Evolutionary conservation across 2,113 vertebrate species (phyloP).

Genomic region (Talpa occidentalis): DNA sequence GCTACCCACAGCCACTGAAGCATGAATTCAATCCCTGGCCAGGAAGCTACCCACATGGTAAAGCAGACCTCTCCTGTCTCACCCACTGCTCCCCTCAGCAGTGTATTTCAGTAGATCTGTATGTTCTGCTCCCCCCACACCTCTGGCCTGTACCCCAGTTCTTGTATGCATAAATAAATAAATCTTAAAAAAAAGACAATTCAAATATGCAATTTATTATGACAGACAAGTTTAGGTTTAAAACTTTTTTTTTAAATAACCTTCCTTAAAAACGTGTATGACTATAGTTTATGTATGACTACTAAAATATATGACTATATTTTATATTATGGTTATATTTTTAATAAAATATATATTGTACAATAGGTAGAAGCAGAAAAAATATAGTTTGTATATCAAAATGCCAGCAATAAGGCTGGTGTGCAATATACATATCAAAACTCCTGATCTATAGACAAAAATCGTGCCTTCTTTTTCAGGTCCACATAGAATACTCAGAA

Average conservation of each 20-base stretch:
- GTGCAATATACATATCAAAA: background rate
- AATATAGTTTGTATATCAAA: background rate
- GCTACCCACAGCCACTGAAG: too few relatives aligned
- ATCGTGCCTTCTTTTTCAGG: background rate
- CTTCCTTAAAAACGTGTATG: constrained; percentile 4
- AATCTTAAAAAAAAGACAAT: too few relatives aligned
- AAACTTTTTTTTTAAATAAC: background rate
- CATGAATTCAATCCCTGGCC: too few relatives aligned
- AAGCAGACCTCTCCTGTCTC: too few relatives aligned
- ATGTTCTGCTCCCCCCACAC: too few relatives aligned
- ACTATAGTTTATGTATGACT: too few relatives aligned
- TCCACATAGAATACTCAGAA: background rate
- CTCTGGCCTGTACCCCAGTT: too few relatives aligned
- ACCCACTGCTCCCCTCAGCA: too few relatives aligned
- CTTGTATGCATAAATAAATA: too few relatives aligned
- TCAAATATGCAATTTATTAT: constrained; percentile 9
- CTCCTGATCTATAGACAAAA: background rate
- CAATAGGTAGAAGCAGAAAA: background rate
- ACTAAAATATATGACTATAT: too few relatives aligned
- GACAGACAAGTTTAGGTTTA: background rate
- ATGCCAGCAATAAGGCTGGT: background rate
- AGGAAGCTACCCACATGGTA: too few relatives aligned
- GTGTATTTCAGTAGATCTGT: too few relatives aligned
- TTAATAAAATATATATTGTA: constrained; percentile 9
- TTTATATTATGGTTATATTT: background rate